Base-by-base conservation (phyloP, 2,888 invertebrate genomes). In the Alloscopus bannaensis region DNA sequence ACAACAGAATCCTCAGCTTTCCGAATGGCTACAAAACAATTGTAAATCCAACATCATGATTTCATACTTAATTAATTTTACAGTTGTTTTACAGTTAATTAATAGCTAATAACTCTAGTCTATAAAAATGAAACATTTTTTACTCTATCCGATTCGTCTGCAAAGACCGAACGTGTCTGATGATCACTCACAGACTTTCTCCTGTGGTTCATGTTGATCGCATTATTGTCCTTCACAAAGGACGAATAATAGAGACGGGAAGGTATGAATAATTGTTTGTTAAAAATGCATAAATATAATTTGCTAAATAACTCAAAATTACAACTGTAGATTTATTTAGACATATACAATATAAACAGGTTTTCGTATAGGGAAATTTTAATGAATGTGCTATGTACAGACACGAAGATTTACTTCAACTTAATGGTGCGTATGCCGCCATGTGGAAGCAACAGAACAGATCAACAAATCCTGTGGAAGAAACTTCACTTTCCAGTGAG, bases 151-250 rank as follows among this genome's bases (percentile, higher is more conserved):
- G 87, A 2, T 86, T 87, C 29, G 87, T 90, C 3, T 89, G 89
- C 86, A 88, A 88, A 75, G 88, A 89, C 80, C 86, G 89, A 64
- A 90, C 90, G 0, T 89, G 89, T 0, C 86, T 90, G 3, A 88
- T 90, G 29, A 89, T 90, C 11, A 90, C 90, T 2, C 90, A 90
- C 86, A 87, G 86, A 52, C 78, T 90, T 55, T 89, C 89, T 3
- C 90, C 90, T 11, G 88, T 90, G 65, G 88, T 89, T 64, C 87
- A 90, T 82, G 89, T 89, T 1, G 88, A 90, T 85, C 87, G 88
- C 82, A 90, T 90, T 69, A 84, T 90, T 3, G 90, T 90, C 16
- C 82, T 90, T 36, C 87, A 88, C 71, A 88, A 90, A 68, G 90
- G 90, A 22, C 84, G 87, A 60, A 88, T 90, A 65, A 86, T 89